These are phyloP conservation scores for Tetranychus cinnabarinus DNA, from an alignment of 1,140 invertebrate species.

Conservation along the genomic window DNA sequence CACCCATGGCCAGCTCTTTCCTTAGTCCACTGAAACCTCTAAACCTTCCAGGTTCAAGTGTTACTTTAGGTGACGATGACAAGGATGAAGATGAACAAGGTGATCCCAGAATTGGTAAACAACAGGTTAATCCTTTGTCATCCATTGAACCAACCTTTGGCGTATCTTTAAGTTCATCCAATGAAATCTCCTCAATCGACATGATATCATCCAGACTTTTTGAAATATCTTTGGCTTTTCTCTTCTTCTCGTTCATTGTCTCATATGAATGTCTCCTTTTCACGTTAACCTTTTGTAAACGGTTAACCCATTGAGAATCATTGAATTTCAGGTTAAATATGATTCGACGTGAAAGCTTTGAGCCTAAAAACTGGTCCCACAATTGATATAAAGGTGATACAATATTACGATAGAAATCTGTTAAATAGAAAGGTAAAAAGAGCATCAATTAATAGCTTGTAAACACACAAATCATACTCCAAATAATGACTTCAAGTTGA, in stretches of 20 bases:
- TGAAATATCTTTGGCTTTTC: neutral
- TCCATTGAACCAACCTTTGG: too few species aligned
- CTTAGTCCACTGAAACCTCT: neutral
- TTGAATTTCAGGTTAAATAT: constrained; percentile 10
- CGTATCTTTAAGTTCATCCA: neutral
- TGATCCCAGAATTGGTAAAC: neutral
- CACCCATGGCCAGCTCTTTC: too few species aligned
- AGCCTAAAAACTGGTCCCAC: constrained; percentile 10
- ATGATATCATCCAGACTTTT: neutral
- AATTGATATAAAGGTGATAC: constrained; percentile 10
- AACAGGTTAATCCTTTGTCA: neutral
- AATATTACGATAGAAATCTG: constrained; percentile 10
- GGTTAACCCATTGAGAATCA: constrained; percentile 4
- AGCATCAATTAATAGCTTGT: neutral
- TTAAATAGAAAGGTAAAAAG: neutral
- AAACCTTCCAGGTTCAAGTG: neutral
- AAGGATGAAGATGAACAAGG: neutral
- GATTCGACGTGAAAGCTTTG: constrained; percentile 4
- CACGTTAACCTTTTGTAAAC: neutral
- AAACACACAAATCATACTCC: too few species aligned
- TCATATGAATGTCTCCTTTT: constrained; percentile 2
- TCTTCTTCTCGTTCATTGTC: neutral
- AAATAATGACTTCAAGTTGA: too few species aligned
- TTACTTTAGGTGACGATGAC: neutral
- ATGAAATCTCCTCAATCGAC: neutral